Base-by-base conservation (phyloP, 2,113 vertebrate species). In the Montifringilla adamsi region DNA sequence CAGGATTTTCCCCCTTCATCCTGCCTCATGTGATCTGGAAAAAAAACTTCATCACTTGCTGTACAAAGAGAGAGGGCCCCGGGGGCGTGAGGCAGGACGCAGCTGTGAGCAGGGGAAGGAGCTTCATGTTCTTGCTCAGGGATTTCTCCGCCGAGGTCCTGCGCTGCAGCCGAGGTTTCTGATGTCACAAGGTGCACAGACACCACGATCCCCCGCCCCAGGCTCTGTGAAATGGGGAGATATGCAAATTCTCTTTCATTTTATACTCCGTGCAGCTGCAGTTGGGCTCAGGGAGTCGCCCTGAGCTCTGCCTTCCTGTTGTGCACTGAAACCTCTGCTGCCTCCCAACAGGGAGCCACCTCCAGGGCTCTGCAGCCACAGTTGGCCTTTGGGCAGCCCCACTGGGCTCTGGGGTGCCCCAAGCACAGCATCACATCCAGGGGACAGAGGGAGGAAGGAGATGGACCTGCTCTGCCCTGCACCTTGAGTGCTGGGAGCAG, bases 1-100 rank as follows among this genome's bases (percentile, higher is more conserved):
- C 93, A 98, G 98, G 98, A 98, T 98, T 97, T 96, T 97, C 94
- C 98, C 97, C 97, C 97, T 96, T 96, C 97, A 98, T 98, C 98
- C 98, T 98, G 98, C 72, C 97, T 98, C 98, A 98, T 97, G 98
- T 98, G 98, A 98, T 94, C 94, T 93, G 98, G 98, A 98, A 98
- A 98, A 98, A 98, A 97, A 96, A 23, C 96, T 98, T 98, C 97
- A 98, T 87, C 93, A 39, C 58, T 93, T 9, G 96, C 92, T 67
- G 90, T 43, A 39, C 50, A 63, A 52, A 97, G 96, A 77, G 84
- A 90, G 85, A 92, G 96, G 94, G 96, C 94, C 96, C 97, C 88
- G 98, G 98, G 97, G 98, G 98, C 97, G 98, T 98, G 96, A 93
- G 89, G 97, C 76, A 78, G 96, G 94, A 94, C 37, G 89, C 82